Evolutionary conservation across 1,140 invertebrate species (phyloP).

Genomic region (Drosophila kurseongensis): DNA sequence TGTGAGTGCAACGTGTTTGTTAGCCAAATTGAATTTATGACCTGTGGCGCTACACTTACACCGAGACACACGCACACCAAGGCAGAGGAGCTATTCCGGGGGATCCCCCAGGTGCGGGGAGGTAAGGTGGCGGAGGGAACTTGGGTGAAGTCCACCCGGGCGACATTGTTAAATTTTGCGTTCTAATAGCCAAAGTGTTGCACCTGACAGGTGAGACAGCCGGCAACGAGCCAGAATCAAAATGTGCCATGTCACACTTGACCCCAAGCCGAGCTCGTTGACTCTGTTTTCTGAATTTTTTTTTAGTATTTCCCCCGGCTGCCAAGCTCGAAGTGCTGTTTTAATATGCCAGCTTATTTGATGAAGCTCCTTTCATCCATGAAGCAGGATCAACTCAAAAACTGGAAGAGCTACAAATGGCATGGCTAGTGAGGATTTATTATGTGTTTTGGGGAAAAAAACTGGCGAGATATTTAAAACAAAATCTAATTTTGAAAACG

Average conservation of each 20-base stretch:
- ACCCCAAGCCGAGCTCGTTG: slow-evolving; percentile 46
- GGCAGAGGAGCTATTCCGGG: not conserved
- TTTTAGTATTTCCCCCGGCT: not conserved
- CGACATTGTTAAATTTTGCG: slow-evolving; percentile 78
- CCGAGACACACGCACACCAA: slow-evolving; percentile 11
- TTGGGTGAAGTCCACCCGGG: slow-evolving; percentile 45
- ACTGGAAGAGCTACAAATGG: slow-evolving; percentile 43
- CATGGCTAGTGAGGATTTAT: slow-evolving; percentile 29
- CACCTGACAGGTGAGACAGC: slow-evolving; percentile 37
- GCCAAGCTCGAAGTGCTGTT: slow-evolving; percentile 31
- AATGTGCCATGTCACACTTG: slow-evolving; percentile 65
- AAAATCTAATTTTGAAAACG: too few relatives aligned
- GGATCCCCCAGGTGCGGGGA: slow-evolving; percentile 15
- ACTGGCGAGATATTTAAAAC: not conserved
- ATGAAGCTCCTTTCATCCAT: slow-evolving; percentile 26
- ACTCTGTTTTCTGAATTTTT: slow-evolving; percentile 31
- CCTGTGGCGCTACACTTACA: slow-evolving; percentile 67
- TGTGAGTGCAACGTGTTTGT: slow-evolving; percentile 66
- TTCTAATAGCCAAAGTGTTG: slow-evolving; percentile 74
- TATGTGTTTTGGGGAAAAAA: slow-evolving; percentile 1
- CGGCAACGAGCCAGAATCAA: slow-evolving; percentile 54
- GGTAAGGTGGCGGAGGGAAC: not conserved
- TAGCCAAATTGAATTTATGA: slow-evolving; percentile 83
- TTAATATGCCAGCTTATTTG: slow-evolving; percentile 62
- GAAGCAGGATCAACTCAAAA: slow-evolving; percentile 2